A percentile compares a stretch with the other conserved stretches of the same genome.
phyloP scores from a whole-genome alignment of 2,888 invertebrate species.

The Elgonia sp. region DNA sequence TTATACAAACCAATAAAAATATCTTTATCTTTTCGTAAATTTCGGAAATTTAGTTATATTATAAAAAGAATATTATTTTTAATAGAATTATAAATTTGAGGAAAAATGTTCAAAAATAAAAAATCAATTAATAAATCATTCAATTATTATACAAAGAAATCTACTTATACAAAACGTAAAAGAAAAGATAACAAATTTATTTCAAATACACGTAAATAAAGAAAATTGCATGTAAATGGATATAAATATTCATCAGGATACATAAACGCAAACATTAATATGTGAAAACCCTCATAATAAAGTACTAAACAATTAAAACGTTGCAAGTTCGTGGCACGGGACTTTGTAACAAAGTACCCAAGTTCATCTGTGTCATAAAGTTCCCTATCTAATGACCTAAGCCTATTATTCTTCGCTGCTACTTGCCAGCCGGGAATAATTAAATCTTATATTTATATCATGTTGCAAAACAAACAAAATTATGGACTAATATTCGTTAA shows the following conservation, averaged over 20 bases:
- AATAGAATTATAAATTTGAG: too few relatives aligned
- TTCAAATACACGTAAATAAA: conserved; percentile 17
- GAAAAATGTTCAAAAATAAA: not conserved
- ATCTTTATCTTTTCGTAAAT: too few relatives aligned
- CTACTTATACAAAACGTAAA: too few relatives aligned
- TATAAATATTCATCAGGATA: conserved; percentile 43
- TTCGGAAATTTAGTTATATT: too few relatives aligned
- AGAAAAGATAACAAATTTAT: too few relatives aligned
- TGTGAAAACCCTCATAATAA: conserved; percentile 44
- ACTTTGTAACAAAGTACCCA: conserved; percentile 60
- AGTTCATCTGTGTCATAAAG: conserved; percentile 64
- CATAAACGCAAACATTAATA: conserved; percentile 49
- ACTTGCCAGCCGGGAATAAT: conserved; percentile 36
- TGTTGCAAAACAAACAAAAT: conserved; percentile 40
- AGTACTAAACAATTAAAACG: conserved; percentile 62
- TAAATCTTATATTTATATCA: conserved; percentile 55
- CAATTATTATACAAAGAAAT: too few relatives aligned
- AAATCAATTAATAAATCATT: not conserved
- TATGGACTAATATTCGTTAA: conserved; percentile 13
- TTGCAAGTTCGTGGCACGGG: conserved; percentile 48
- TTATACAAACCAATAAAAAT: too few relatives aligned
- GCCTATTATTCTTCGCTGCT: conserved; percentile 57
- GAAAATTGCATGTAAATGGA: conserved; percentile 14
- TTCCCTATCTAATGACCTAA: conserved; percentile 55
- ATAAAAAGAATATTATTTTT: too few relatives aligned